phyloP scores from a whole-genome alignment of 2,888 invertebrate genomes.

The Ennomos fuscantarius region DNA sequence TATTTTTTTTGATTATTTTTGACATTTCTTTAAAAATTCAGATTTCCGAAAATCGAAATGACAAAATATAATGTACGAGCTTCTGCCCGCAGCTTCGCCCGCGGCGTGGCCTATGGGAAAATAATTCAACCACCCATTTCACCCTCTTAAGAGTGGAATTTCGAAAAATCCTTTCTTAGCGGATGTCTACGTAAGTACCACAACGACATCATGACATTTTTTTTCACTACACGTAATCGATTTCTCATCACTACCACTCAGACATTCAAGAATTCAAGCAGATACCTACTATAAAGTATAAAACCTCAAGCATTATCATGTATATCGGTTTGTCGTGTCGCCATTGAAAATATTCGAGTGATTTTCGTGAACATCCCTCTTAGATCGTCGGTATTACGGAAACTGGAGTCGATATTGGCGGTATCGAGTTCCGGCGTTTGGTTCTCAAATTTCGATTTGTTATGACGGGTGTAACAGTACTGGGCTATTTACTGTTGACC shows the following conservation, averaged over 20 bases:
- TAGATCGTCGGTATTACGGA: slow-evolving; percentile 16
- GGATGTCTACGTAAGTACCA: neutral
- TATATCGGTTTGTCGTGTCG: slow-evolving; percentile 18
- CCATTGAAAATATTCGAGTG: slow-evolving; percentile 22
- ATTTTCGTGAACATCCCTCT: slow-evolving; percentile 25
- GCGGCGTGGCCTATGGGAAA: too few relatives aligned
- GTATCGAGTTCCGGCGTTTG: slow-evolving; percentile 17
- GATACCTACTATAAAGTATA: slow-evolving; percentile 5
- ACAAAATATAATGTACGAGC: too few relatives aligned
- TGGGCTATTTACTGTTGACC: slow-evolving; percentile 10
- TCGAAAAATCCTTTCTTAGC: too few relatives aligned
- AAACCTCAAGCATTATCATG: slow-evolving; percentile 6
- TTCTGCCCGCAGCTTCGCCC: too few relatives aligned
- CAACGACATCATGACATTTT: neutral
- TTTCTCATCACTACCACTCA: slow-evolving; percentile 19
- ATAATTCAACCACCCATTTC: too few relatives aligned
- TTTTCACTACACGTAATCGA: slow-evolving; percentile 1
- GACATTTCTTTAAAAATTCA: too few relatives aligned
- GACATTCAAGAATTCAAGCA: slow-evolving; percentile 33
- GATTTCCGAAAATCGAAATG: too few relatives aligned
- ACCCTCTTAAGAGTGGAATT: too few relatives aligned
- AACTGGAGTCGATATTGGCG: slow-evolving; percentile 13
- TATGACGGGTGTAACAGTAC: slow-evolving; percentile 10
- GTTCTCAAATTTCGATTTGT: slow-evolving; percentile 17
- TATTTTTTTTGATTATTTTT: too few relatives aligned